These are phyloP conservation scores for Cyclopterus lumpus DNA, from an alignment of 2,797 vertebrate species.

Conservation along the genomic window DNA sequence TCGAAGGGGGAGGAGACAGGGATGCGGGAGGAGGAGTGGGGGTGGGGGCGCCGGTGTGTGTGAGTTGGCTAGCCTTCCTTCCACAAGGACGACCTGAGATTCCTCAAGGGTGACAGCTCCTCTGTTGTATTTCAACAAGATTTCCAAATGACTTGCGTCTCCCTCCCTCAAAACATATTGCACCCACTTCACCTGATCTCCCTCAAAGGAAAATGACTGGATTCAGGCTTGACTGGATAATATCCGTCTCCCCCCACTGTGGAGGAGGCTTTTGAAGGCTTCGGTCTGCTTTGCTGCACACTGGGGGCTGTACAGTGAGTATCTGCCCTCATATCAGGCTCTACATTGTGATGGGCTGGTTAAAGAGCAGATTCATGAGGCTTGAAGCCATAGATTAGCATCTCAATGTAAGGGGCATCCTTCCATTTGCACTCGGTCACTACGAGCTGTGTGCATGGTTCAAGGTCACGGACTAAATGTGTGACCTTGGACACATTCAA, in stretches of 20 bases:
- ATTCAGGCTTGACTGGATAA: conserved; percentile 32
- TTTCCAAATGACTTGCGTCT: conserved; percentile 52
- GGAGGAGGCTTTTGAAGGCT: conserved; percentile 37
- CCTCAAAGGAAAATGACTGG: conserved; percentile 45
- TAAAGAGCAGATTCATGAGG: conserved; percentile 43
- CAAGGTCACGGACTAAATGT: conserved; percentile 59
- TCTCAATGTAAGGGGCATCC: conserved; percentile 13
- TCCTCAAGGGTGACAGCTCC: conserved; percentile 79
- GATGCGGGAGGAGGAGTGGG: conserved; percentile 46
- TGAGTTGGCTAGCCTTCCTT: conserved; percentile 61
- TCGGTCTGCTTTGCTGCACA: conserved; percentile 43
- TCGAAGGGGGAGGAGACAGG: conserved; percentile 68
- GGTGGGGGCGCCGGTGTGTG: conserved; percentile 23
- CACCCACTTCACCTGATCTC: conserved; percentile 57
- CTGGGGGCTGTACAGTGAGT: conserved; percentile 22
- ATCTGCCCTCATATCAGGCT: conserved; percentile 24
- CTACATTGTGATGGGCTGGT: conserved; percentile 32
- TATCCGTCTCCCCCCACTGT: conserved; percentile 14
- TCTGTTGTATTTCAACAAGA: conserved; percentile 66
- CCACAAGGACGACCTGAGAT: conserved; percentile 81
- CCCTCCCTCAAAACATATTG: conserved; percentile 28
- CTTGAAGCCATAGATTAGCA: conserved; percentile 28
- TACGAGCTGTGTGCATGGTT: conserved; percentile 31
- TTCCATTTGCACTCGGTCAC: conserved; percentile 27
- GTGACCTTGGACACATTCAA: conserved; percentile 66